A percentile compares a stretch with the other conserved stretches of the same genome.
phyloP scores from a whole-genome alignment of 2,113 vertebrate genomes.

The Diglossa brunneiventris region DNA sequence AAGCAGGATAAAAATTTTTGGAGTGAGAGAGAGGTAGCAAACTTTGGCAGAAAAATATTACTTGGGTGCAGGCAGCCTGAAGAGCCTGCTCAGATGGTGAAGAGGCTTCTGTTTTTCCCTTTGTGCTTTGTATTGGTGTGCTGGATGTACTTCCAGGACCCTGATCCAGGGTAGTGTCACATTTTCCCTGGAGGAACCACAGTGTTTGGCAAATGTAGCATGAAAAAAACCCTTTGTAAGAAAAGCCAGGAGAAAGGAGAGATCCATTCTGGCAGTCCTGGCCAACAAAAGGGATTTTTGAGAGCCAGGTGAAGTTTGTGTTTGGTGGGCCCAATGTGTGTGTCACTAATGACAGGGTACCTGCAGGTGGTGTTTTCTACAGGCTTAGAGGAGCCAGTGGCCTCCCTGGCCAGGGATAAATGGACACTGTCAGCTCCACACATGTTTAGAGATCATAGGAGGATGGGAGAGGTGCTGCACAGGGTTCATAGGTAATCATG shows the following conservation, averaged over 20 bases:
- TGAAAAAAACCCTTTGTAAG: background rate
- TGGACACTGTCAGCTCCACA: background rate
- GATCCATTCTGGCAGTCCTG: background rate
- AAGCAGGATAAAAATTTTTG: background rate
- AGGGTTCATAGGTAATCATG: background rate
- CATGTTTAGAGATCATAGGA: background rate
- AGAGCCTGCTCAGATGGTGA: background rate
- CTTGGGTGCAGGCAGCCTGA: background rate
- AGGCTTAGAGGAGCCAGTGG: background rate
- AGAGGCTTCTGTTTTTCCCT: background rate
- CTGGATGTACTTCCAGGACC: background rate
- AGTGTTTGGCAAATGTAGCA: background rate
- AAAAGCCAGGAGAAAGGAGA: background rate
- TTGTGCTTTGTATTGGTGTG: background rate
- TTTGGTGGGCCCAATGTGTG: background rate
- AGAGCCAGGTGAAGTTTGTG: background rate
- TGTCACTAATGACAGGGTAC: fast-evolving
- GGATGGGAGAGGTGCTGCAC: background rate
- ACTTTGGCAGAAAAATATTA: background rate
- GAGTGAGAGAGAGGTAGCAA: background rate
- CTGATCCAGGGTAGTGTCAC: background rate
- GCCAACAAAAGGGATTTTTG: background rate
- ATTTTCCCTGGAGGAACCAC: background rate
- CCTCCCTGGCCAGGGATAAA: background rate
- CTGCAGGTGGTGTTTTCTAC: background rate